These are phyloP conservation scores for Rhabdomys dilectus DNA, from an alignment of 2,113 vertebrate species.

Conservation along the genomic window DNA sequence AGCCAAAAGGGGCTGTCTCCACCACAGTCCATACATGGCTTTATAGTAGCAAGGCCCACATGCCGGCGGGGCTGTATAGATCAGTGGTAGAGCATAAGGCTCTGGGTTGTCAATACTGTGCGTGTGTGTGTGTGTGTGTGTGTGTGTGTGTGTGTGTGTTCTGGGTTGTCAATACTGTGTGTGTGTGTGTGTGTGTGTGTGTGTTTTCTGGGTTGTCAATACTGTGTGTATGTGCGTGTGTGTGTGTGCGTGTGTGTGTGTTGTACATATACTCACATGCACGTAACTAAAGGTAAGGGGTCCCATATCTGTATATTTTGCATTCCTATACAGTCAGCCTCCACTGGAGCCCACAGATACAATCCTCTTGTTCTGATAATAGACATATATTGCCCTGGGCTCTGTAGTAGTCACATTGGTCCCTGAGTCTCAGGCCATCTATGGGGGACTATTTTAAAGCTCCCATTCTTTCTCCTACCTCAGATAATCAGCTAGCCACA, in stretches of 20 bases:
- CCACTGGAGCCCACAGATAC: neutral
- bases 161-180: neutral
- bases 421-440: neutral
- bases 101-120: neutral
- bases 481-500: neutral
- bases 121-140: too few relatives aligned
- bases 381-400: neutral
- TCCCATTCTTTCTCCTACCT: neutral
- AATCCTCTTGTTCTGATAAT: neutral
- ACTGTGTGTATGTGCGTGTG: too few relatives aligned
- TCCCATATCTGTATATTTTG: accelerated
- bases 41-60: neutral
- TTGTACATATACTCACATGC: too few relatives aligned
- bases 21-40: neutral
- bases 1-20: neutral
- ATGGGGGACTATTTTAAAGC: neutral
- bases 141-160: too few relatives aligned
- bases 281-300: neutral
- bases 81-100: neutral
- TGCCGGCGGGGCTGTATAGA: too few relatives aligned
- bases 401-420: accelerated
- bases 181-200: too few relatives aligned
- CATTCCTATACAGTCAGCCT: neutral
- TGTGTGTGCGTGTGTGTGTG: too few relatives aligned
- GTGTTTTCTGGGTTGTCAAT: neutral